Evolutionary conservation across 2,888 invertebrate genomes (phyloP), one percentile per base, ranked within the genome.

Genomic region (Sphaeridia pumilis): DNA sequence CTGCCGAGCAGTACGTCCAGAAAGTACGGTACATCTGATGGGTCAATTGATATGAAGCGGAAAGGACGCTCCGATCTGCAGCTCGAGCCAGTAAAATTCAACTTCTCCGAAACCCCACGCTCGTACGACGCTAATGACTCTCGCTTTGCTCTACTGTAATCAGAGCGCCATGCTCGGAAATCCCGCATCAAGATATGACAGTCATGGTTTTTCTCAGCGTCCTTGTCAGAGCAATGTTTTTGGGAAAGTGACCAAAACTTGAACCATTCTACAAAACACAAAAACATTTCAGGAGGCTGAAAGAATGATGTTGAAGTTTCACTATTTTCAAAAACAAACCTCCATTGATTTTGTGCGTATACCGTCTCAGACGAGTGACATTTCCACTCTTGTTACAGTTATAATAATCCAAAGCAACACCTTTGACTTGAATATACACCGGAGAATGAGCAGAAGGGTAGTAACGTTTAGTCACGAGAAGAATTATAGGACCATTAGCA

Each of bases 381-480:
- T 64, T 64, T 43, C 60, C 59, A 53, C 64, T 64, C 51, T 58
- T 59, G 48, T 64, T 64, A 34, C 64, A 64, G 34, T 64, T 64
- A 53, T 58, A 64, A 28, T 64, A 64, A 44, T 64, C 64, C 12
- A 64, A 41, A 26, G 63, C 64, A 7, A 64, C 56, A 54, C 63
- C 64, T 50, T 63, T 63, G 4, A 61, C 41, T 55, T 64, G 62
- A 44, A 53, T 53, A 34, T 63, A 64, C 46, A 64, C 60, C 2
- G 64, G 64, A n/a, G 64, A 63, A 47, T 59, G 61, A 4, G 59
- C 60, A 2, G 61, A 60, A 7, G 64, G 64, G 49, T 57, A 64
- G 28, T 63, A 61, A 51, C 64, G 42, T 46, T 59, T 25, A 14
- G 63, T 60, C 2, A 64, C 57, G 17, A 64, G 41, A 22, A 64